Evolutionary conservation across 2,797 vertebrate species (phyloP), one percentile per base, ranked within the genome.

Genomic region (Delichon dasypus): DNA sequence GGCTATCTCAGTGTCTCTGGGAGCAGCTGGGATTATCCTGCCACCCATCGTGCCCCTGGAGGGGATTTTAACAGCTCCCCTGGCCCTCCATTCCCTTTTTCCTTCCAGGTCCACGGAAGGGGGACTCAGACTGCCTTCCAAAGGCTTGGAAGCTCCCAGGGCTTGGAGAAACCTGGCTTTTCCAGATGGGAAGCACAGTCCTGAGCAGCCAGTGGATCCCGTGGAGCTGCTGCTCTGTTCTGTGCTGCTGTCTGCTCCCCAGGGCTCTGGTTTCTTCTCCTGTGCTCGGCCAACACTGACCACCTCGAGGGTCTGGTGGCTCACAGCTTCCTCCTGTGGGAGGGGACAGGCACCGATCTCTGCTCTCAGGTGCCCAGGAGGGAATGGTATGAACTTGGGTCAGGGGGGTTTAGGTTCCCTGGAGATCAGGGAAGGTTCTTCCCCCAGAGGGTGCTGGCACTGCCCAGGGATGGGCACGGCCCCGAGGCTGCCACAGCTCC

Each of bases 1-100:
- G 89, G 16, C 50, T 75, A 16, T 14, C 53, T 51, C 89, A 40
- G 61, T n/a, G 32, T 57, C 76, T 68, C 50, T 80, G 50, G 72
- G 44, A 61, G 61, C 42, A 88, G 30, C 27, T 83, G 85, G 82
- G 82, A 74, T 74, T 68, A 92, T 72, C 50, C 62, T 85, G 68
- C 82, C 76, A 80, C 65, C 48, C 45, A 85, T 62, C 0, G 0
- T 77, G 70, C 25, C 73, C 40, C 21, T 7, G 45, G 50, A 73
- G 53, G 21, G 30, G 23, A 55, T 93, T 95, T 91, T 61, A 70
- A 74, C 20, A 72, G 10, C 21, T 87, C 48, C 71, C 42, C 80
- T 67, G 68, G 29, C 11, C 11, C 25, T 77, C n/a, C n/a, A 40
- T 65, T 91, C 20, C 13, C 20, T 53, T 86, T 91, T 60, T 23